These are phyloP conservation scores for Entomobrya multifasciata DNA, from an alignment of 2,888 invertebrate species.

Conservation along the genomic window DNA sequence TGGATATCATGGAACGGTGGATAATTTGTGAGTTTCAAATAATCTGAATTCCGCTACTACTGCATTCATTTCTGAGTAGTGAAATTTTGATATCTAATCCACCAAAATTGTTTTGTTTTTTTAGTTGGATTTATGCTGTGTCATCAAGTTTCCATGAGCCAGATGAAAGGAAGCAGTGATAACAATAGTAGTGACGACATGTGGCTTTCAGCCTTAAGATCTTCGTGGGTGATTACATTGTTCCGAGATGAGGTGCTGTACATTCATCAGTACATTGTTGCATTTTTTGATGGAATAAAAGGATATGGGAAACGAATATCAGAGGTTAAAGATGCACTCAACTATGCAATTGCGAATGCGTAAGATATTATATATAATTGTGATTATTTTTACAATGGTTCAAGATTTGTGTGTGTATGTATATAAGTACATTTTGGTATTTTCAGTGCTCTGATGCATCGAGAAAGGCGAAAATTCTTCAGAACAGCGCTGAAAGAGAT, in stretches of 20 bases:
- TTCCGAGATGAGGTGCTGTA: constrained; percentile 98
- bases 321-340: constrained; percentile 98
- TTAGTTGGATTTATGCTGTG: constrained; percentile 93
- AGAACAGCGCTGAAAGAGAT: constrained; percentile 97
- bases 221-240: constrained; percentile 95
- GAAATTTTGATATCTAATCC: no score
- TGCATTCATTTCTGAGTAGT: background rate
- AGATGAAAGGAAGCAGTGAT: constrained; percentile 32
- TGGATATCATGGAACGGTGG: constrained; percentile 98
- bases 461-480: constrained; percentile 97
- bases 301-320: constrained; percentile 95
- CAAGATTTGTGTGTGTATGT: background rate
- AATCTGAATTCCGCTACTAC: background rate
- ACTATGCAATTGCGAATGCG: constrained; percentile 93
- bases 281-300: constrained; percentile 96
- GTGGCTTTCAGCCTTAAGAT: constrained; percentile 95
- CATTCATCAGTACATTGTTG: constrained; percentile 95
- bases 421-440: no score
- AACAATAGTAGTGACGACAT: constrained; percentile 82
- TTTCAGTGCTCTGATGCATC: constrained; percentile 92
- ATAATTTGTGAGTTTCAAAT: constrained; percentile 87
- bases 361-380: constrained; percentile 81
- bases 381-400: background rate
- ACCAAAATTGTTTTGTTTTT: constrained; percentile 13
- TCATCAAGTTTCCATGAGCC: constrained; percentile 91